Evolutionary conservation across 2,113 vertebrate species (phyloP).

Genomic region (Phalacrocorax aristotelis): DNA sequence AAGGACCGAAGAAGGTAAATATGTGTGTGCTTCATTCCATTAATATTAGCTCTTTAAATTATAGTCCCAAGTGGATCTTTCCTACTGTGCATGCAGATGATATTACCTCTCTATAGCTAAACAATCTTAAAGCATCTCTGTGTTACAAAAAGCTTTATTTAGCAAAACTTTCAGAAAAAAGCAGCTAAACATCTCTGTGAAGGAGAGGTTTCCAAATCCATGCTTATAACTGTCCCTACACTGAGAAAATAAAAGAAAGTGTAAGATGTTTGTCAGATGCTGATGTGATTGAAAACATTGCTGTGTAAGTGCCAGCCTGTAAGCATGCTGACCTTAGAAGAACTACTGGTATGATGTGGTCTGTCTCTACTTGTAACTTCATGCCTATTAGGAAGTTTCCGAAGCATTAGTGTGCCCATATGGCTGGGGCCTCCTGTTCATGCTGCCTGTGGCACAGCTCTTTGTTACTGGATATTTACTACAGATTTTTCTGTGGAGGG

Average conservation of each 20-base stretch:
- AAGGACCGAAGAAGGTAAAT: not conserved
- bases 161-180: not conserved
- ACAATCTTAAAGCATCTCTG: not conserved
- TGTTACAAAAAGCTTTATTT: not conserved
- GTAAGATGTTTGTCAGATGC: accelerated
- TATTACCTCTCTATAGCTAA: not conserved
- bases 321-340: not conserved
- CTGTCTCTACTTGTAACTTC: not conserved
- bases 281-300: not conserved
- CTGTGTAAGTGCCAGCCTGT: not conserved
- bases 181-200: not conserved
- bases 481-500: not conserved
- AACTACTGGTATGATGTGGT: not conserved
- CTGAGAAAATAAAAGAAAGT: not conserved
- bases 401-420: not conserved
- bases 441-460: not conserved
- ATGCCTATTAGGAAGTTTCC: not conserved
- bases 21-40: not conserved
- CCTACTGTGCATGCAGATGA: not conserved
- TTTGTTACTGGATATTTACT: not conserved
- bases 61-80: not conserved
- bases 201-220: not conserved
- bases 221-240: not conserved
- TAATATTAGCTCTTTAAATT: not conserved
- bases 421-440: not conserved